Base-by-base conservation (phyloP, 2,888 invertebrate species). In the Troglohyphantes excavatus region DNA sequence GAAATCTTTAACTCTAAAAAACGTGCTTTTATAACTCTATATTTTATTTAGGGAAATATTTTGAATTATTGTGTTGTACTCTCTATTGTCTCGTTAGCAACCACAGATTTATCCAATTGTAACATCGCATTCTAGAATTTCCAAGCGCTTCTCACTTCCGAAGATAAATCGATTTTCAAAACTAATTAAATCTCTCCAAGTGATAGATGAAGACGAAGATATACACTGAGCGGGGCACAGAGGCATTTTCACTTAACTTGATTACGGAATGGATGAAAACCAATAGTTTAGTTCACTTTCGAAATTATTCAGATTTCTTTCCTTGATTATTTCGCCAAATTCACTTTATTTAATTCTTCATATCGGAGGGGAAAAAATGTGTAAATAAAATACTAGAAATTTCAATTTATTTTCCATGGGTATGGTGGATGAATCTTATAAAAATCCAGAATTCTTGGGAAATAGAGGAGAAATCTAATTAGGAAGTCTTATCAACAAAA, bases 301-400 rank as follows among this genome's bases (percentile, higher is more conserved):
- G 53, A 27, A 81, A 68, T 81, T 81, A 81, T 81, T 81, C 81
- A 81, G 68, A 81, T 53, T 81, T 81, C 67, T 81, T 68, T 46
- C 46, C 68, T 27, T 65, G 81, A 53, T 46, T 76, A 68, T 46
- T 81, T 81, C 53, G 68, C 46, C 27, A 68, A 53, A 81, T 81
- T 68, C 81, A 67, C 68, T 68, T 33, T 53, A 46, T 43, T 53
- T 81, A 53, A 68, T 68, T 81, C 21, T 27, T 68, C 81, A 23
- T 29, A n/a, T 17, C 33, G 21, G 26, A 73, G 13, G 21, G 19
- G 61, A 23, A 61, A 5, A 43, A 43, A 53, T 53, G 17, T 53
- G 5, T 13, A 53, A 53, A 53, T 17, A 46, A 53, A 53, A 53
- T 53, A 53, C 53, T 53, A n/a, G 17, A 53, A 53, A 53, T 53